Base-by-base conservation (phyloP, 2,113 vertebrate genomes). In the Acrocephalus arundinaceus region DNA sequence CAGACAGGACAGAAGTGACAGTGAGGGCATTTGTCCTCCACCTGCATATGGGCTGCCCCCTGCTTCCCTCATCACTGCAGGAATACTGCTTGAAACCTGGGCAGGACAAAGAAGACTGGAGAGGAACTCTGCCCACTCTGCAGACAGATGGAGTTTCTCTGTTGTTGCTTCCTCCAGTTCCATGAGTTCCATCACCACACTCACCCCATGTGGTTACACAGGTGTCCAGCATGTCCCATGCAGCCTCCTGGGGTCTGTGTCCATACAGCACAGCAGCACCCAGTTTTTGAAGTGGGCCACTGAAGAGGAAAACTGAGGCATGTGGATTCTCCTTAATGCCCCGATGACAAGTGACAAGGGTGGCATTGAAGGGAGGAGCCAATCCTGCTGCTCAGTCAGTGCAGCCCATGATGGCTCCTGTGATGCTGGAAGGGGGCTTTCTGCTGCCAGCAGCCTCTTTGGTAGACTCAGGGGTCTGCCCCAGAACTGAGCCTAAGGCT, bases 311-410 rank as follows among this genome's bases (percentile, higher is more conserved):
- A 76, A 25, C 31, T 24, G 58, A 90, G 39, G 57, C 62, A 43
- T 0, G 0, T 33, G 9, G 9, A 5, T 35, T 66, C 5, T 17
- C 52, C 0, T 0, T 30, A 33, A 63, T 0, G 1, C 15, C 16
- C 23, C 2, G 1, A 28, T 12, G 57, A 39, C 30, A 70, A 81
- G 17, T 0, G 8, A 63, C n/a, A 39, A 27, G 31, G 13, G 11
- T 1, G 8, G 39, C 21, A 33, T 0, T 2, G 2, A 21, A 27
- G 45, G 37, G 27, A 70, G 8, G 62, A 39, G 22, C 9, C 51
- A 28, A 79, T 14, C 58, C 18, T 35, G 7, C 20, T 9, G 13
- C 8, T 73, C 0, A 0, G 2, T 0, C 1, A 33, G 4, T 31
- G 13, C 11, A 45, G 24, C 27, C 17, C 0, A 0, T 4, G 15